Base-by-base conservation (phyloP, 2,113 vertebrate species). In the Melanostigma gelatinosum region DNA sequence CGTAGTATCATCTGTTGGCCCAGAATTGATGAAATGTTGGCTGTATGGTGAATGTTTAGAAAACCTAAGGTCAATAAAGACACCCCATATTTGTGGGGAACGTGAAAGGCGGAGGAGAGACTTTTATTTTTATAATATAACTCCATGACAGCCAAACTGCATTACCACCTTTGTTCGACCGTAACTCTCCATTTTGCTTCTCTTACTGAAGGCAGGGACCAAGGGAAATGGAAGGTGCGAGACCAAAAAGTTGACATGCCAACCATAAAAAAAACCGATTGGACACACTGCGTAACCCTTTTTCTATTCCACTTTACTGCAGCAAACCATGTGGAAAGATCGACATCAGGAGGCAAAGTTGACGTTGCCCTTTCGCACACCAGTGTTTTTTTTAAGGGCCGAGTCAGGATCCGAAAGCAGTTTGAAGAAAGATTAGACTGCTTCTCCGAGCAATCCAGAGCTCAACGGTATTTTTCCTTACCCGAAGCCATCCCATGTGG, bases 371-470 rank as follows among this genome's bases (percentile, higher is more conserved):
- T 74, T 52, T 71, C 50, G 74, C 63, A 42, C 63, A 67, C 52
- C 9, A 54, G 50, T 72, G 67, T 81, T 70, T 81, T 70, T 81
- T 64, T 55, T 72, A 76, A 69, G 32, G 29, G 74, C 29, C n/a
- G 38, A 77, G 55, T 54, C 34, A 36, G 18, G 57, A 42, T 72
- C 64, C 22, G 55, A 50, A 75, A 60, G 64, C 65, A 48, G 42
- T 81, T 34, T 71, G 71, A 75, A 68, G 65, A 76, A 72, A 72
- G 55, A 78, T 67, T 60, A 46, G 29, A 82, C 42, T 27, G 29
- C 38, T 57, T 71, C 40, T 36, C 16, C 2, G 1, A 72, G 58
- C 63, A 79, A 88, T 77, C 76, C 67, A 73, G 64, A 76, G 24
- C 38, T 75, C 54, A 38, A 71, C 58, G 38, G 46, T 42, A 67